Conservation (phyloP, 2,113 vertebrate species). For the Apaloderma vittatum region DNA sequence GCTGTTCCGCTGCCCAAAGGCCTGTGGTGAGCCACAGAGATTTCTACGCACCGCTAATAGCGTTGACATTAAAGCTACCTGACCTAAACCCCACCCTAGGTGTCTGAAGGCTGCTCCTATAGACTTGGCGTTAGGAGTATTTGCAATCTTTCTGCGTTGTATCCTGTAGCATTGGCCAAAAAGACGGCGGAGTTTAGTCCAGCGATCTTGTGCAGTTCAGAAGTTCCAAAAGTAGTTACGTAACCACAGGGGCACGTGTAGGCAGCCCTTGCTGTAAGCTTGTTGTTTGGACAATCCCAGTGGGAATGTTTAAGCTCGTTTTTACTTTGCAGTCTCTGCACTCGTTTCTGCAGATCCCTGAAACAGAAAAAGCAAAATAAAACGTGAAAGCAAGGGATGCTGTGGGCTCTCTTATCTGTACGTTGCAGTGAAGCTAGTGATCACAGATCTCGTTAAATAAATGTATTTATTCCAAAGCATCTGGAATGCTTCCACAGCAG, state of each 20-base stretch:
- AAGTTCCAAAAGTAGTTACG: not conserved
- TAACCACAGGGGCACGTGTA: not conserved
- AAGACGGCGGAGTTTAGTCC: not conserved
- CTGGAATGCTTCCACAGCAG: not conserved
- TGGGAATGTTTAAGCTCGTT: not conserved
- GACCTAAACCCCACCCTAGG: not conserved
- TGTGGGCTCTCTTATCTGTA: not conserved
- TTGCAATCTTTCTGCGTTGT: not conserved
- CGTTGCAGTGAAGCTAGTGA: not conserved
- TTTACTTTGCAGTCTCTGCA: not conserved
- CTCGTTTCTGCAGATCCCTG: not conserved
- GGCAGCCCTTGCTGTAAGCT: not conserved
- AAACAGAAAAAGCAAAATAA: not conserved
- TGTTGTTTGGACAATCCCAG: not conserved
- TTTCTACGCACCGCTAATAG: not conserved
- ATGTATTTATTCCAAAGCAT: not conserved
- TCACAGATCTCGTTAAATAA: not conserved
- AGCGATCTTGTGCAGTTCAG: not conserved
- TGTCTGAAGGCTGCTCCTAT: not conserved
- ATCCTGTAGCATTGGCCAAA: not conserved
- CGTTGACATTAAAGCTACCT: not conserved
- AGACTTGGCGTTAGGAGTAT: not conserved
- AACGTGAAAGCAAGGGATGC: not conserved
- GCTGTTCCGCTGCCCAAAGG: not conserved
- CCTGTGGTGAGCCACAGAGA: accelerated